Conservation (phyloP, 1,140 invertebrate genomes). For the Theocolax elegans region DNA sequence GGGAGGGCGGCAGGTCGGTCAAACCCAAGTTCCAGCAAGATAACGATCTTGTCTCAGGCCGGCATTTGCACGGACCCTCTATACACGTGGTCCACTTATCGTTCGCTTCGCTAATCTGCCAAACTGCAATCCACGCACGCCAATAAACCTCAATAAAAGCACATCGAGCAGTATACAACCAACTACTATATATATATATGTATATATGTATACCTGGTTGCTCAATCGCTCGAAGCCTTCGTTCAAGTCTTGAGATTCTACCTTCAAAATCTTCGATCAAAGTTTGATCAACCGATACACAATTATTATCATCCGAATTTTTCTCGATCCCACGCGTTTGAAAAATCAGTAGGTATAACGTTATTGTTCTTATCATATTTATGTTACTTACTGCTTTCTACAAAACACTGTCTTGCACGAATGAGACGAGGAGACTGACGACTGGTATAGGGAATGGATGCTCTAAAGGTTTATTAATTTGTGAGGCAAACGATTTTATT, state of each 20-base stretch:
- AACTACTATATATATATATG: neutral
- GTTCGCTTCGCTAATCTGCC: constrained; percentile 72
- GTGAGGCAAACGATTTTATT: constrained; percentile 44
- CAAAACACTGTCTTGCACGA: too few species aligned
- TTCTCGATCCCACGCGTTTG: neutral
- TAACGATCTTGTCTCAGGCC: constrained; percentile 72
- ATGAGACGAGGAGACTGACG: neutral
- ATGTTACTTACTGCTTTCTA: neutral
- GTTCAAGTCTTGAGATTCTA: constrained; percentile 69
- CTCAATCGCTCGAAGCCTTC: constrained; percentile 77
- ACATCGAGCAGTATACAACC: neutral
- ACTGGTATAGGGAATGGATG: neutral
- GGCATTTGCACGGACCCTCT: constrained; percentile 76
- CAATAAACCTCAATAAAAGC: neutral
- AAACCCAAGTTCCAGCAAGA: constrained; percentile 80
- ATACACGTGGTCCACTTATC: constrained; percentile 79
- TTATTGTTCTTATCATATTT: neutral
- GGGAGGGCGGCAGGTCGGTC: constrained; percentile 72
- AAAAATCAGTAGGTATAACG: neutral
- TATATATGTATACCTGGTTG: constrained; percentile 70
- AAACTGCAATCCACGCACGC: constrained; percentile 66
- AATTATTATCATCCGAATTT: neutral
- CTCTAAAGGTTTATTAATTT: constrained; percentile 45
- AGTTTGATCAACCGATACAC: neutral
- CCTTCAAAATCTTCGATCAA: constrained; percentile 54